Base-by-base conservation (phyloP, 2,797 vertebrate species). In the Enteromius viviparus region DNA sequence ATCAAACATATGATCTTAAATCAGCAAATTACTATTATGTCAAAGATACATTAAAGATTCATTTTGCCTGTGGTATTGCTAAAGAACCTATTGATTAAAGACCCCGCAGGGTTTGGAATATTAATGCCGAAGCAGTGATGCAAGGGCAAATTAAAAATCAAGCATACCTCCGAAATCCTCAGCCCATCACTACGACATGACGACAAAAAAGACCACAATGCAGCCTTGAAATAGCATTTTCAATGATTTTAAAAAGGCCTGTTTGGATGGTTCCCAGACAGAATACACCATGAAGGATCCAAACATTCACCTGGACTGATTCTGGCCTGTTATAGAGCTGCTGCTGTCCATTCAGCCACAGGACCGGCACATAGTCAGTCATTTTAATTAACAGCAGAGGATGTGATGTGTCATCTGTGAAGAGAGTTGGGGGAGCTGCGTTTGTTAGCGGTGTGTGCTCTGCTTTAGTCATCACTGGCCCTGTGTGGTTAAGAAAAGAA, bases 401-500 rank as follows among this genome's bases (percentile, higher is more conserved):
- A 90, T 88, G 89, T 83, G 26, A 89, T 89, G 65, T 84, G 87
- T 90, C 88, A 88, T 88, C 32, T 89, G 87, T 89, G 90, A 89
- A 87, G 76, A 85, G 85, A 40, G 86, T 79, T 86, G 85, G 87
- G 74, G 87, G 84, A 89, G 84, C 70, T 84, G 86, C 85, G 72
- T 91, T 90, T 90, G 89, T 92, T 90, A 90, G 87, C 32, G 51
- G 84, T 91, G 87, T 83, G 85, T 85, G 87, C 88, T 86, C 84
- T 42, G 85, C 88, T 90, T 81, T 88, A 87, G 87, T 89, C 2
- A 21, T 82, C 42, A 26, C 47, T 87, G 89, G 90, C 90, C 89
- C 88, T 85, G 89, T 90, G 90, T 91, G 91, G 89, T 91, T 92
- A 93, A 93, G 91, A 88, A 89, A 90, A 91, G 85, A 90, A 94